Base-by-base conservation (phyloP, 2,113 vertebrate species). In the Sinocyclocheilus maitianheensis region DNA sequence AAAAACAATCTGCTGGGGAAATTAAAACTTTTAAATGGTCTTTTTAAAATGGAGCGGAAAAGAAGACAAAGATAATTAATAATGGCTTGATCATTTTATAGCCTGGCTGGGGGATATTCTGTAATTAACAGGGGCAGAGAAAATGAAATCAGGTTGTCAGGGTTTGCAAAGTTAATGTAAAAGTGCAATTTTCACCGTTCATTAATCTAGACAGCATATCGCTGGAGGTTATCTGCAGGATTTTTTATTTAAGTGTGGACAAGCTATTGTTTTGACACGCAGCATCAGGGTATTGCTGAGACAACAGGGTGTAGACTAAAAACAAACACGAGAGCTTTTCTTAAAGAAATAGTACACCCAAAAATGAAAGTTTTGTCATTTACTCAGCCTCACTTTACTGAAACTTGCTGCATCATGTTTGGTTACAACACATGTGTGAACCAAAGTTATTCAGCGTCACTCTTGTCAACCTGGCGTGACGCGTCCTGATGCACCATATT, bases 81-180 rank as follows among this genome's bases (percentile, higher is more conserved):
- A 81, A 55, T 53, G 48, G 76, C 40, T 71, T 30, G 53, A 88
- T 83, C 5, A 71, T 86, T 77, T 83, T 46, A 80, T 75, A 40
- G 37, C 22, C 48, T 53, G 43, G 13, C 72, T 77, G 55, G 65
- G 40, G 74, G 74, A 87, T 62, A 67, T 72, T 74, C 53, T 83
- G 60, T 83, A 83, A 88, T 85, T 83, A 86, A 81, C 77, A 81
- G 69, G 60, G 74, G 30, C 30, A 76, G 60, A 60, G 71, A 26
- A 81, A 87, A 89, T 83, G 60, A 65, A 85, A 83, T 85, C 83
- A 76, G 55, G 82, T 77, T 77, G 81, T 84, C 81, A 55, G 67
- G 71, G 83, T 79, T 79, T 53, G 69, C 77, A 84, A 46, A 55
- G 55, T 72, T 87, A 87, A 81, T 74, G 51, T 67, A 78, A 81